These are phyloP conservation scores for Loxodonta africana DNA, from an alignment of 2,113 vertebrate genomes.

Conservation along the genomic window DNA sequence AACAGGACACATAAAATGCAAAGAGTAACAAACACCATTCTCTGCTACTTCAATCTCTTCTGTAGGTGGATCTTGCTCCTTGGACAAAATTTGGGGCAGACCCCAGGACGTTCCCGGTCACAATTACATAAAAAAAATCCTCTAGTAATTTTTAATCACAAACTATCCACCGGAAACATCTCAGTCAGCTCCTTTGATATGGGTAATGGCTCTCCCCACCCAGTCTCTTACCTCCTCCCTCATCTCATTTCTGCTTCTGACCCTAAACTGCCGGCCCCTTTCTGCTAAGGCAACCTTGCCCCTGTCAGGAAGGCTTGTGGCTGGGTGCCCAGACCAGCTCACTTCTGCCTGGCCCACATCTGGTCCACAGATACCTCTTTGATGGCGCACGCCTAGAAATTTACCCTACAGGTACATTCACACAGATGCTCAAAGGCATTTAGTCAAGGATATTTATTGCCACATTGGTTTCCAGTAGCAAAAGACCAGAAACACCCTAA, in stretches of 20 bases:
- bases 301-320: neutral
- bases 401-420: neutral
- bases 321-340: neutral
- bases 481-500: neutral
- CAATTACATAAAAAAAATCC: neutral
- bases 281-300: neutral
- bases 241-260: neutral
- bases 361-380: neutral
- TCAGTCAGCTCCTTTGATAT: neutral
- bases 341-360: neutral
- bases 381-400: neutral
- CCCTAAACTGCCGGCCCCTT: neutral
- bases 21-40: neutral
- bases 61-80: neutral
- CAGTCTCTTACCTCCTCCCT: neutral
- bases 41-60: slow-evolving; percentile 15
- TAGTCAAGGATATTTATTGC: neutral
- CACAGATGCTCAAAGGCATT: neutral
- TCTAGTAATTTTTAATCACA: slow-evolving; percentile 37
- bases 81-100: neutral
- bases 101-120: neutral
- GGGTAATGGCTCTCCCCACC: neutral
- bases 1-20: slow-evolving; percentile 13
- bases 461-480: neutral
- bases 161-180: neutral